phyloP scores from a whole-genome alignment of 2,113 vertebrate genomes.

The Seriola rivoliana region DNA sequence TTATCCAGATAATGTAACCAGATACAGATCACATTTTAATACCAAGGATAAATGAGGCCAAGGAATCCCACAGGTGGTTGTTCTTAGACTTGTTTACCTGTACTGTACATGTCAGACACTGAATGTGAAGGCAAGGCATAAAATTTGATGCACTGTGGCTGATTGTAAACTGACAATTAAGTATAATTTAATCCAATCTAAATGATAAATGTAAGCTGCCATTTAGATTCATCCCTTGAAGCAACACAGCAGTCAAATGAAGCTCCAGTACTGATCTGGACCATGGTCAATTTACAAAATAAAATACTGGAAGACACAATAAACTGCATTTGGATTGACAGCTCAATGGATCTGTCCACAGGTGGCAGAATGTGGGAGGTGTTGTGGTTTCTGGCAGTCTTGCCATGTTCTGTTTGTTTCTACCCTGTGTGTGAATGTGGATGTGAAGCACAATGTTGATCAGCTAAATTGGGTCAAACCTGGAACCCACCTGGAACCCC shows the following conservation, averaged over 20 bases:
- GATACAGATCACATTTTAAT: neutral
- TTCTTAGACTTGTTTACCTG: too few relatives aligned
- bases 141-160: neutral
- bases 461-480: neutral
- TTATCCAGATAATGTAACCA: neutral
- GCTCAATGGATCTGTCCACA: slow-evolving; percentile 39
- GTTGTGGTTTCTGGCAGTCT: slow-evolving; percentile 39
- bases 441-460: slow-evolving; percentile 7
- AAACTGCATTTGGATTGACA: slow-evolving; percentile 52
- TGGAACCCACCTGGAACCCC: slow-evolving; percentile 1
- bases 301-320: slow-evolving; percentile 14
- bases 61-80: neutral
- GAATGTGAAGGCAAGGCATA: neutral
- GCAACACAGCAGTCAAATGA: slow-evolving; percentile 12
- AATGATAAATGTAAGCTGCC: slow-evolving; percentile 5
- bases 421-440: slow-evolving; percentile 18
- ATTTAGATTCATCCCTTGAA: slow-evolving; percentile 17
- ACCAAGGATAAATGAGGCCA: neutral
- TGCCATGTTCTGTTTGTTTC: slow-evolving; percentile 21
- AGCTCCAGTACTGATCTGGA: neutral
- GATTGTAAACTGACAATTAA: neutral
- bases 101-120: neutral
- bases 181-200: neutral
- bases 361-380: slow-evolving; percentile 50
- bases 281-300: slow-evolving; percentile 1